Evolutionary conservation across 2,113 vertebrate species (phyloP).

Genomic region (Actenoides hombroni): DNA sequence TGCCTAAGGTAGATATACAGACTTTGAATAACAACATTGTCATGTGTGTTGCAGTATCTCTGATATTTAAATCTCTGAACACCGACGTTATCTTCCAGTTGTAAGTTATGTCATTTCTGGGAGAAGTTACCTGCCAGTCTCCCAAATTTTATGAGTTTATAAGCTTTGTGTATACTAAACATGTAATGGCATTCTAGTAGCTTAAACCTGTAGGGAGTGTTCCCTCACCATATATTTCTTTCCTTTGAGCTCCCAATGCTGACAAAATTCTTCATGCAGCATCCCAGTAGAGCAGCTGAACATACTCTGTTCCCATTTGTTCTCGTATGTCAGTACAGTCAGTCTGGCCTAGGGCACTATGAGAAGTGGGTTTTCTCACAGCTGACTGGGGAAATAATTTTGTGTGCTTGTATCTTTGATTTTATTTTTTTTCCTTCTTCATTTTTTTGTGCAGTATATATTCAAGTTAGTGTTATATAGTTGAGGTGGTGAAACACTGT

Average conservation of each 20-base stretch:
- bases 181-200: not conserved
- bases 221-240: not conserved
- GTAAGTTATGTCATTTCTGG: not conserved
- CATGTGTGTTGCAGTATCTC: not conserved
- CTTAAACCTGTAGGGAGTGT: not conserved
- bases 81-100: not conserved
- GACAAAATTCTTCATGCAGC: not conserved
- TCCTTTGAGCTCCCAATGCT: not conserved
- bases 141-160: not conserved
- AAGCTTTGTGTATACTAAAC: not conserved
- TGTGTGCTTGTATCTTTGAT: fast-evolving
- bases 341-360: not conserved
- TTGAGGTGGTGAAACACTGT: not conserved
- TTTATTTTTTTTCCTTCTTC: not conserved
- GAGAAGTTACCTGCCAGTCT: not conserved
- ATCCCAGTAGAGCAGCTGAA: not conserved
- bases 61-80: not conserved
- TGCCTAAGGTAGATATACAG: not conserved
- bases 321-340: not conserved
- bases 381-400: not conserved
- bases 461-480: not conserved
- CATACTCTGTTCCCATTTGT: not conserved
- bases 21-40: not conserved
- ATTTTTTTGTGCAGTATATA: not conserved
- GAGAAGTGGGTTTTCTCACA: not conserved